Conservation (phyloP, 1,140 invertebrate species). For the Ceratosolen fusciceps region DNA sequence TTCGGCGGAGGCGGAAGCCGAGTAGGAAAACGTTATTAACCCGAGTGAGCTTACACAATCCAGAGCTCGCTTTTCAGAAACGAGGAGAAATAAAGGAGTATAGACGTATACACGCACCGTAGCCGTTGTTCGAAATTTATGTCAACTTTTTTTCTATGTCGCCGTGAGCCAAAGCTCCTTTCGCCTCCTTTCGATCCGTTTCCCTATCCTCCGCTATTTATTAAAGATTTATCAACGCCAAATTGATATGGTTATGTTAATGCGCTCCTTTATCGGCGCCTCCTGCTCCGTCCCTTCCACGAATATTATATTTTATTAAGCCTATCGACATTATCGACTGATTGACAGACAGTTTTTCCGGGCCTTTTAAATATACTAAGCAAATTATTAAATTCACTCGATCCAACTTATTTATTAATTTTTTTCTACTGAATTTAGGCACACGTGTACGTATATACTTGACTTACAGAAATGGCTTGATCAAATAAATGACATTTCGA, state of each 20-base stretch:
- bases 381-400: too few species aligned
- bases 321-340: too few species aligned
- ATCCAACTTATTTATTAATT: too few species aligned
- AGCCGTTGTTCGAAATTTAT: constrained; percentile 15
- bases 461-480: too few species aligned
- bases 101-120: too few species aligned
- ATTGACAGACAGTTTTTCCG: too few species aligned
- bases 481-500: too few species aligned
- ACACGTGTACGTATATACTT: too few species aligned
- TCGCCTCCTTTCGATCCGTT: neutral
- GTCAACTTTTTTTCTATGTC: constrained; percentile 3
- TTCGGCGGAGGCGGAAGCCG: neutral
- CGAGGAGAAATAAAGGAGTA: constrained; percentile 7
- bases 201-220: neutral
- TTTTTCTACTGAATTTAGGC: too few species aligned
- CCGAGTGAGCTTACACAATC: constrained; percentile 39
- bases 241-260: neutral
- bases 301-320: neutral
- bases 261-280: neutral
- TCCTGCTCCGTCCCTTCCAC: neutral
- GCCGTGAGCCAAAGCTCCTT: neutral
- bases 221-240: neutral
- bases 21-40: constrained; percentile 33
- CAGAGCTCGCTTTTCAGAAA: neutral
- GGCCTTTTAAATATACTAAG: too few species aligned